Conservation (phyloP, 2,797 vertebrate species). For the Nannoperca obscura region DNA sequence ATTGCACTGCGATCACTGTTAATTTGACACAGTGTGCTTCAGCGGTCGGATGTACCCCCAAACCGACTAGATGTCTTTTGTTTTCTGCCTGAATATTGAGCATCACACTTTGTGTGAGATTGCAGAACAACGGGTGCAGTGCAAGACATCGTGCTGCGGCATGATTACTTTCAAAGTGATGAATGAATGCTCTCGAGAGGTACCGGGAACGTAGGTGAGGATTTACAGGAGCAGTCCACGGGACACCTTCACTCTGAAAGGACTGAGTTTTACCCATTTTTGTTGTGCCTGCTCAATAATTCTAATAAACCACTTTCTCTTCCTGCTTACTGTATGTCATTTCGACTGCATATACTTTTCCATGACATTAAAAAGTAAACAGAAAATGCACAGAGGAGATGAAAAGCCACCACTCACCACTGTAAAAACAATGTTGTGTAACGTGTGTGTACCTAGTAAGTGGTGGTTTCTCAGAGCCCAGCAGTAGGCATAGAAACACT, state of each 20-base stretch:
- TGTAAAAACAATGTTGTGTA: conserved; percentile 13
- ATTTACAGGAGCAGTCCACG: conserved; percentile 32
- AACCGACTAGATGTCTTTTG: conserved; percentile 49
- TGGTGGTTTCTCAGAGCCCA: conserved; percentile 92
- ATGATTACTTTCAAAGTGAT: conserved; percentile 60
- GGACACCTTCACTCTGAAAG: conserved; percentile 18
- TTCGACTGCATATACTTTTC: conserved; percentile 12
- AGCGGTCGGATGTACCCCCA: conserved; percentile 22
- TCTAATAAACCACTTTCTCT: conserved; percentile 34
- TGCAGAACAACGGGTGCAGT: conserved; percentile 26
- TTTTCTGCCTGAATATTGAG: conserved; percentile 47
- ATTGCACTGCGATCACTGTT: conserved; percentile 38
- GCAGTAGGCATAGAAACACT: conserved; percentile 95
- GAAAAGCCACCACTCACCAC: not conserved
- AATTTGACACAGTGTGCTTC: conserved; percentile 47
- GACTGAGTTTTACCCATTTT: conserved; percentile 17
- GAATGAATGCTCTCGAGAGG: conserved; percentile 38
- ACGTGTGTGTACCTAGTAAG: conserved; percentile 85
- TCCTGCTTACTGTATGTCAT: not conserved
- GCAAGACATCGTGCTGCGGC: conserved; percentile 26
- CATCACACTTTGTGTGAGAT: conserved; percentile 33
- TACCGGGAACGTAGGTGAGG: not conserved
- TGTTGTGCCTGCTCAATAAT: conserved; percentile 27
- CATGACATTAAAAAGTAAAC: conserved; percentile 8
- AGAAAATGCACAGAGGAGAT: conserved; percentile 5